Percentiles rank a stretch among this genome's conserved stretches.
Evolutionary conservation across 2,888 invertebrate genomes (phyloP).

Genomic region (Spatulosminthurus flaviceps): DNA sequence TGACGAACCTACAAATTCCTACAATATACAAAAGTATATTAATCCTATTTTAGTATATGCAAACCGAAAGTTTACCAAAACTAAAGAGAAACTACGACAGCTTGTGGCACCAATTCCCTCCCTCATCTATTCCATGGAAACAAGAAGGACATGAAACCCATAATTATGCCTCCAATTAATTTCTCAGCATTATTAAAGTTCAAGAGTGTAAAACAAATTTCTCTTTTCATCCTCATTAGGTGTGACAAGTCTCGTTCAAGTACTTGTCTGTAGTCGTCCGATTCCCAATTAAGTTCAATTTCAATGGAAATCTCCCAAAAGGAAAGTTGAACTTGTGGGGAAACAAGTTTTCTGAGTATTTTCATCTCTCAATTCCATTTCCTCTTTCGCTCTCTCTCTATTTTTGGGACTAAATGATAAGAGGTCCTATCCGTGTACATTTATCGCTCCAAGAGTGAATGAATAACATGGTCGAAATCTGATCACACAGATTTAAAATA

Average conservation of each 20-base stretch:
- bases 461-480: conserved; percentile 20
- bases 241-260: background rate
- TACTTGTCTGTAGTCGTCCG: background rate
- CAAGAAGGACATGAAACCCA: no score
- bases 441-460: no score
- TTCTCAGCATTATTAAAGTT: background rate
- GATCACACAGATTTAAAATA: conserved; percentile 34
- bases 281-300: background rate
- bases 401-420: no score
- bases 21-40: no score
- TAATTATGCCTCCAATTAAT: background rate
- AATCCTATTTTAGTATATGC: no score
- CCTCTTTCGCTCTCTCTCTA: no score
- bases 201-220: background rate
- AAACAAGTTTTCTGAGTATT: background rate
- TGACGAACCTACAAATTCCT: no score
- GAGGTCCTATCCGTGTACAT: background rate
- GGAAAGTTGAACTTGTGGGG: background rate
- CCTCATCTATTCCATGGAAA: no score
- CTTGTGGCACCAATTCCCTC: no score
- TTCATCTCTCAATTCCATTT: background rate
- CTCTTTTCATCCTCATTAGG: background rate
- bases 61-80: no score
- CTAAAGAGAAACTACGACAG: no score
- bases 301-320: background rate